Conservation (phyloP, 1,140 invertebrate genomes). For the Dendroctonus ponderosae region DNA sequence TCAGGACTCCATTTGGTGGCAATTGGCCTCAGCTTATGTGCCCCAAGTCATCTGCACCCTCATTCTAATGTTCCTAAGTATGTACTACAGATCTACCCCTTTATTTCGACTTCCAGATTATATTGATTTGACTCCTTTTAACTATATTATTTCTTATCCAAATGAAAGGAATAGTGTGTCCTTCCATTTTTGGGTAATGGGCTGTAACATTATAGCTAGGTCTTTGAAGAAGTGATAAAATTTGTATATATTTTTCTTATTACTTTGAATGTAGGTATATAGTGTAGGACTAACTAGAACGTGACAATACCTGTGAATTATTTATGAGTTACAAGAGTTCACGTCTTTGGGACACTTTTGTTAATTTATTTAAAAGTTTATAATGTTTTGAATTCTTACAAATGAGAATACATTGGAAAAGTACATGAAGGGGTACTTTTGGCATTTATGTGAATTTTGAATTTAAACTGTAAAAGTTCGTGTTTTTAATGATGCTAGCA, state of each 20-base stretch:
- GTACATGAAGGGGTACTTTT: too few species aligned
- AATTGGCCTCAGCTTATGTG: conserved; percentile 39
- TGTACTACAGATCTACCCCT: conserved; percentile 41
- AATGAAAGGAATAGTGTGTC: conserved; percentile 45
- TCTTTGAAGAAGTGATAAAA: conserved; percentile 31
- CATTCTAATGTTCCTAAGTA: conserved; percentile 36
- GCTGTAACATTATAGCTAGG: conserved; percentile 41
- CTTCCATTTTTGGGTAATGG: conserved; percentile 48
- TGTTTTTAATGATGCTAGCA: too few species aligned
- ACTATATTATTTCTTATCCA: conserved; percentile 45
- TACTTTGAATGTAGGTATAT: too few species aligned
- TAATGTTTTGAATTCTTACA: too few species aligned
- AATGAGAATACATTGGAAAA: too few species aligned
- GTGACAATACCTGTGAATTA: too few species aligned
- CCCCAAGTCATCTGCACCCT: conserved; percentile 35
- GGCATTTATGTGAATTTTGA: too few species aligned
- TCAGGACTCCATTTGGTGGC: conserved; percentile 34
- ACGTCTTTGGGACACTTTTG: too few species aligned
- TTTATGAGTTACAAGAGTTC: too few species aligned
- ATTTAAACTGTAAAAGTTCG: too few species aligned
- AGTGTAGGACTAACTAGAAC: too few species aligned
- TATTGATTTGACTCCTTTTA: conserved; percentile 45
- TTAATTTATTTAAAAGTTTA: too few species aligned
- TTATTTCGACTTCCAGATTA: conserved; percentile 41
- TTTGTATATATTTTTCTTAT: neutral